Evolutionary conservation across 1,140 invertebrate genomes (phyloP).

Genomic region (Lasioglossum baleicum): DNA sequence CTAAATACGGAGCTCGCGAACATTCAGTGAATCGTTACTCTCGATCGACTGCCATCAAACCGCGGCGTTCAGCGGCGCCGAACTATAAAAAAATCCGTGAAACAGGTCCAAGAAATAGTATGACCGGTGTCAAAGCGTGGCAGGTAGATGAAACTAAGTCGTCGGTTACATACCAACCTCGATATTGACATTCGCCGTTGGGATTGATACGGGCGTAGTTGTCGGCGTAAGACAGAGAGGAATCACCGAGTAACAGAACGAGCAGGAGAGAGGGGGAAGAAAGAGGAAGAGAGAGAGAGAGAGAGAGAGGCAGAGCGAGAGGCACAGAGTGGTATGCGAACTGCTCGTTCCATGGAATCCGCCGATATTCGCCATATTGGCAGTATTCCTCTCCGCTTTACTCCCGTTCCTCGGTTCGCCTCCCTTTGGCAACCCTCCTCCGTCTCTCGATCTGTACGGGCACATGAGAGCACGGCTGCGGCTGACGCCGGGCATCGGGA

Average conservation of each 20-base stretch:
- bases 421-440: conserved; percentile 48
- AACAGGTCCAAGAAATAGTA: not conserved
- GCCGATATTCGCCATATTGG: conserved; percentile 62
- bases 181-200: conserved; percentile 53
- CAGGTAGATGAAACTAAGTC: conserved; percentile 11
- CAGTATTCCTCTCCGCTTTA: conserved; percentile 59
- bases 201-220: conserved; percentile 32
- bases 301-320: not conserved
- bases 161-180: conserved; percentile 17
- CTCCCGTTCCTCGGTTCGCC: conserved; percentile 50
- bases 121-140: conserved; percentile 1
- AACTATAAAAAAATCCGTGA: not conserved
- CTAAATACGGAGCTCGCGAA: too few relatives aligned
- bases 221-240: not conserved
- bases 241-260: not conserved
- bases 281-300: conserved; percentile 4
- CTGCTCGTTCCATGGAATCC: conserved; percentile 39
- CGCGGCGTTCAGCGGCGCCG: not conserved
- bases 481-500: conserved; percentile 64
- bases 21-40: too few relatives aligned
- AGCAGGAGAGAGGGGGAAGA: not conserved
- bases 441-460: conserved; percentile 42
- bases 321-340: not conserved
- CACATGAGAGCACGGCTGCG: conserved; percentile 52
- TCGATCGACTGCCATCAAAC: not conserved